Percentiles rank a stretch among this genome's conserved stretches.
Conservation (phyloP, 1,140 invertebrate species). For the Ladona fulva region DNA sequence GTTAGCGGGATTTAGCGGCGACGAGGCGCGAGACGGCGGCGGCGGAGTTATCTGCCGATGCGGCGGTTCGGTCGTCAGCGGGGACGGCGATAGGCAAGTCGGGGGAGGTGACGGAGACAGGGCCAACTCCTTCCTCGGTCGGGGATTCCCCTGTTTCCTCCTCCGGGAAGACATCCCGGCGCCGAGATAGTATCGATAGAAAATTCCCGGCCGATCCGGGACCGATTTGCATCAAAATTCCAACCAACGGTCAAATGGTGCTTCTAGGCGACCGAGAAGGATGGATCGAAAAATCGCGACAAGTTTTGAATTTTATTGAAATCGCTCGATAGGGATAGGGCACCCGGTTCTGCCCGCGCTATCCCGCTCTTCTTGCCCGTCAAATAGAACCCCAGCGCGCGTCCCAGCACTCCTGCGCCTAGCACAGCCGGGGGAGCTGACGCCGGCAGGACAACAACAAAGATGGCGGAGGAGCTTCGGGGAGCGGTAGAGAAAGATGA, state of each 20-base stretch:
- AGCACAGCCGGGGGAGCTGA: not conserved
- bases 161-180: not conserved
- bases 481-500: not conserved
- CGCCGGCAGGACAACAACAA: not conserved
- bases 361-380: too few relatives aligned
- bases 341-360: too few relatives aligned
- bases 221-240: too few relatives aligned
- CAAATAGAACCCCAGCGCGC: not conserved
- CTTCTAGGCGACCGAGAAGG: too few relatives aligned
- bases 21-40: too few relatives aligned
- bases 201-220: too few relatives aligned
- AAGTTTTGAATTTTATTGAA: too few relatives aligned
- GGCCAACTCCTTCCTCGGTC: not conserved
- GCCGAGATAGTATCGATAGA: too few relatives aligned
- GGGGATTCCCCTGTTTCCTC: not conserved
- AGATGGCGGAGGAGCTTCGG: not conserved
- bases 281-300: too few relatives aligned
- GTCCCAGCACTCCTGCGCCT: not conserved
- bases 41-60: not conserved
- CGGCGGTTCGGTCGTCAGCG: too few relatives aligned
- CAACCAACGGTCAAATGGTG: too few relatives aligned
- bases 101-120: not conserved
- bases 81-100: not conserved
- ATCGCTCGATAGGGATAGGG: too few relatives aligned
- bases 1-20: not conserved